Conservation (phyloP, 2,797 vertebrate genomes). For the Oryzias sinensis region DNA sequence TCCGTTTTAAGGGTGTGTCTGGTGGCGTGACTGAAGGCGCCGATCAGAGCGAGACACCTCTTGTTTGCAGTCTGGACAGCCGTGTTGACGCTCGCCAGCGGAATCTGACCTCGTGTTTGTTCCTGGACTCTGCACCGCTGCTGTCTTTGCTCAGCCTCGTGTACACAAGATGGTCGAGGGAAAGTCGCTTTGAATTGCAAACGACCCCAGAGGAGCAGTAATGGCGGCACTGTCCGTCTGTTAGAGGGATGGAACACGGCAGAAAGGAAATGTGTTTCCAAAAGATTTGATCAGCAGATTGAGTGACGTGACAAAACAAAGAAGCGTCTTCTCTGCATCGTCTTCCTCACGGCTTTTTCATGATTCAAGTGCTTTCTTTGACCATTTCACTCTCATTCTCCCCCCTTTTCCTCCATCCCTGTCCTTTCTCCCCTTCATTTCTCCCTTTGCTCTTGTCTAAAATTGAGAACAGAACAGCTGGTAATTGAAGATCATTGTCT, state of each 20-base stretch:
- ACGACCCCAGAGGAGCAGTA: constrained; percentile 14
- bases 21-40: constrained; percentile 20
- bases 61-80: constrained; percentile 36
- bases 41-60: constrained; percentile 9
- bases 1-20: background rate
- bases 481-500: constrained; percentile 87
- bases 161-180: constrained; percentile 38
- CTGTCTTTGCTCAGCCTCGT: constrained; percentile 36
- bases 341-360: background rate
- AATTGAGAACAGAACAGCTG: constrained; percentile 78
- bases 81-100: constrained; percentile 22
- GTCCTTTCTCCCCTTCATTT: constrained; percentile 32
- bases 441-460: constrained; percentile 70
- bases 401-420: background rate
- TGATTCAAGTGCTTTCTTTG: constrained; percentile 14
- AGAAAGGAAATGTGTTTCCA: constrained; percentile 44
- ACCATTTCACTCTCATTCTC: constrained; percentile 3
- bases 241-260: constrained; percentile 22
- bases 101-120: constrained; percentile 43
- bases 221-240: constrained; percentile 25
- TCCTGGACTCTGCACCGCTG: constrained; percentile 11
- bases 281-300: constrained; percentile 59
- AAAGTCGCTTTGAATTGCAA: constrained; percentile 51
- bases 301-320: constrained; percentile 12
- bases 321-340: constrained; percentile 21